A percentile compares a stretch with the other conserved stretches of the same genome.
Evolutionary conservation across 37 sponge, comb jelly and placozoan genomes (phyloP).

Genomic region (Dysidea cf. avara): DNA sequence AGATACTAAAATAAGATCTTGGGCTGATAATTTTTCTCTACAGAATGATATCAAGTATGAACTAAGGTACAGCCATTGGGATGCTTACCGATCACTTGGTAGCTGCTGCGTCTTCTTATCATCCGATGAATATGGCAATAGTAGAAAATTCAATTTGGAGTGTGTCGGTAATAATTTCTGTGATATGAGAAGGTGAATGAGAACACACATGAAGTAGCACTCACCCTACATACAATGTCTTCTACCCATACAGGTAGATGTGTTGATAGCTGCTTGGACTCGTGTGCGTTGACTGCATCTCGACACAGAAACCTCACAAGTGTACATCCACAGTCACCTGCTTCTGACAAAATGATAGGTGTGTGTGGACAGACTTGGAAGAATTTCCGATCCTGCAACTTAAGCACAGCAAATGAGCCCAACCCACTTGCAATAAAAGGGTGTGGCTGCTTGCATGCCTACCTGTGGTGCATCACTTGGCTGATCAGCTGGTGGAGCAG

Average conservation of each 20-base stretch:
- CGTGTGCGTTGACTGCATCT: slow-evolving; percentile 53
- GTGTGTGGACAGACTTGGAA: slow-evolving; percentile 84
- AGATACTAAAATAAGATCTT: slow-evolving; percentile 58
- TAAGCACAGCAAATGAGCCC: not conserved
- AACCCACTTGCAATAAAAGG: not conserved
- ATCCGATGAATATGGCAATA: slow-evolving; percentile 22
- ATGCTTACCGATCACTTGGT: too few species aligned
- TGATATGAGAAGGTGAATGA: not conserved
- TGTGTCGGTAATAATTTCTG: slow-evolving; percentile 49
- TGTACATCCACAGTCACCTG: slow-evolving; percentile 81
- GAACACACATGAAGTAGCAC: not conserved
- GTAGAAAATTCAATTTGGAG: slow-evolving; percentile 49
- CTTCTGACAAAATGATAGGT: slow-evolving; percentile 74
- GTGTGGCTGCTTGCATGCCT: not conserved
- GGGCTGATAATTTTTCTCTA: slow-evolving; percentile 68
- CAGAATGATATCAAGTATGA: not conserved
- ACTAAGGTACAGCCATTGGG: not conserved
- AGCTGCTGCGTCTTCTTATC: too few species aligned
- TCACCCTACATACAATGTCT: slow-evolving; percentile 69
- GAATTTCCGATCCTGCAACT: slow-evolving; percentile 52
- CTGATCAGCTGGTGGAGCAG: too few species aligned
- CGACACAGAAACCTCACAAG: slow-evolving; percentile 47
- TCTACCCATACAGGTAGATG: slow-evolving; percentile 68
- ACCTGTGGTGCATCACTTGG: not conserved
- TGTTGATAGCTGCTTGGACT: slow-evolving; percentile 45